Evolutionary conservation across 1,140 invertebrate species (phyloP), one percentile per base, ranked within the genome.

Genomic region (Drosophila arawakana): DNA sequence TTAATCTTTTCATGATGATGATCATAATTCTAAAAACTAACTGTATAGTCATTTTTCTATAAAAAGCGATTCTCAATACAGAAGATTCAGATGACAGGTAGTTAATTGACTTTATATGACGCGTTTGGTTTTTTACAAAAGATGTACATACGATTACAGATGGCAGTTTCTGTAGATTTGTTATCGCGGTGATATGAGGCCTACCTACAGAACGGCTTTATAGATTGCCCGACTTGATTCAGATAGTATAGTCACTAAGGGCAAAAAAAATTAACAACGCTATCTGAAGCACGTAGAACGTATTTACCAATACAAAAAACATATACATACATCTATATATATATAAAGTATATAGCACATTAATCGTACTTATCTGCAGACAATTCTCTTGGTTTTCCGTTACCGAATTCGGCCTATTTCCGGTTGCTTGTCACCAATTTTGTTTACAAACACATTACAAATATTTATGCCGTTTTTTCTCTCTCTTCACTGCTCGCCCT

Each of bases 241-340:
- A 76, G 47, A 18, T 13, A n/a, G 30, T n/a, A 54, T 71, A n/a
- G 57, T 69, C 66, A 46, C 55, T 15, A 68, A 68, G 69, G 69
- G 69, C 60, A 15, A 35, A 52, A 15, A 15, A 9, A 8, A 21
- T 43, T 21, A 13, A 58, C 25, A 41, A 44, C 72, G 44, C 49
- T 85, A 84, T 85, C 80, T 72, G n/a, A 6, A 68, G 52, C 80
- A 76, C 65, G 71, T 71, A 80, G 62, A 57, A 37, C 67, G 43
- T 25, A 57, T 49, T 11, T 60, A 52, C 35, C n/a, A 37, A 54
- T 54, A n/a, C 50, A 35, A 34, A 30, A 25, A 6, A 60, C 41
- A 47, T 15, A 47, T 7, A 46, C 11, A 11, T 8, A 9, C 1
- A 6, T 34, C 4, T 30, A 18, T 46, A 15, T 13, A 5, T 43